These are phyloP conservation scores for Dynastes grantii DNA, from an alignment of 2,888 invertebrate genomes.

Conservation along the genomic window DNA sequence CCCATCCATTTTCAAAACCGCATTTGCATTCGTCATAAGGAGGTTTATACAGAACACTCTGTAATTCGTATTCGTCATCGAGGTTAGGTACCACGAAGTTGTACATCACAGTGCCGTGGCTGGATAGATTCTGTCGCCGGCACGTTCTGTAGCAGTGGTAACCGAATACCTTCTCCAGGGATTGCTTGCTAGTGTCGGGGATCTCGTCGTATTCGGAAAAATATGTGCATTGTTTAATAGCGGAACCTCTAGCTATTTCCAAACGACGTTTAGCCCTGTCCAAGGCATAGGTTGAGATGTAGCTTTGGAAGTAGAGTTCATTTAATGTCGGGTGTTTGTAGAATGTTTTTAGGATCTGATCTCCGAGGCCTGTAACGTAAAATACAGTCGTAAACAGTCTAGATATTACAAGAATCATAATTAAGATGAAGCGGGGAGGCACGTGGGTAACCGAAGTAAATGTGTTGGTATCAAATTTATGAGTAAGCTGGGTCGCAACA, in stretches of 20 bases:
- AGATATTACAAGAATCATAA: no score
- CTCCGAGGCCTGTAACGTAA: slow-evolving; percentile 61
- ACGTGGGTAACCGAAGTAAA: no score
- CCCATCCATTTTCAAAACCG: slow-evolving; percentile 47
- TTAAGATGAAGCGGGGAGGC: no score
- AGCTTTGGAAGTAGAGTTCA: slow-evolving; percentile 65
- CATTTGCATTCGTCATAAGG: slow-evolving; percentile 65
- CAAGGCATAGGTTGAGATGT: slow-evolving; percentile 54
- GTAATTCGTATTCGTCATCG: slow-evolving; percentile 44
- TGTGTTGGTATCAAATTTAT: no score
- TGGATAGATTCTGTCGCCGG: slow-evolving; percentile 51
- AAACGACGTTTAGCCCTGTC: slow-evolving; percentile 54
- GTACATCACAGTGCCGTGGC: slow-evolving; percentile 45
- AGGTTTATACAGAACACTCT: slow-evolving; percentile 63
- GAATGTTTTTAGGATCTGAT: slow-evolving; percentile 62
- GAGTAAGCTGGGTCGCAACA: no score
- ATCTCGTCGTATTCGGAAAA: slow-evolving; percentile 56
- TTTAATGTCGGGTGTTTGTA: slow-evolving; percentile 60
- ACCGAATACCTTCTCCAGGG: slow-evolving; percentile 51
- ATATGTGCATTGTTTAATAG: slow-evolving; percentile 48
- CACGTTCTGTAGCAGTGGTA: slow-evolving; percentile 47
- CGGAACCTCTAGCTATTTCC: slow-evolving; percentile 50
- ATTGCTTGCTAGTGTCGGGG: slow-evolving; percentile 45
- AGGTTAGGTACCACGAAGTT: slow-evolving; percentile 34
- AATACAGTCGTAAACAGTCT: neutral